Conservation (phyloP, 2,888 invertebrate species). For the Morpho deidamia region DNA sequence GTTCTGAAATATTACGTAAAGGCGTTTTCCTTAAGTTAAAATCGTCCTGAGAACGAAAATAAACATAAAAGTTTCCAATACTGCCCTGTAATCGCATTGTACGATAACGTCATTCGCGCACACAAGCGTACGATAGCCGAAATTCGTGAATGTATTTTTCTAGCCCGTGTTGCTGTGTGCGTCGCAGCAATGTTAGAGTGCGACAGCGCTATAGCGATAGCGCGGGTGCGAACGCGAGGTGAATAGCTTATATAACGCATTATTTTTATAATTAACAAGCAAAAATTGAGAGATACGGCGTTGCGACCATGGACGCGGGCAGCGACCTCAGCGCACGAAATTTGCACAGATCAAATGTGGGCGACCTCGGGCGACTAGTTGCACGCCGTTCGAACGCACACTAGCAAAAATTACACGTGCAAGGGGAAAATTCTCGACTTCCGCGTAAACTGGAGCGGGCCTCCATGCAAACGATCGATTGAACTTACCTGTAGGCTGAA, state of each 20-base stretch:
- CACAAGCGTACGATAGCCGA: constrained; percentile 60
- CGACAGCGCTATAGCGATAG: constrained; percentile 35
- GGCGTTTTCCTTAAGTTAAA: background rate
- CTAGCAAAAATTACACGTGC: constrained; percentile 31
- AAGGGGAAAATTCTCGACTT: constrained; percentile 64
- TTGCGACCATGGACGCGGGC: constrained; percentile 69
- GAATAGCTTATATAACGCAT: constrained; percentile 71
- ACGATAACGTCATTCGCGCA: constrained; percentile 75
- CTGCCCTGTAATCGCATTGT: constrained; percentile 74
- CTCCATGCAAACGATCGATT: constrained; percentile 22
- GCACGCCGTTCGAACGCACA: constrained; percentile 55
- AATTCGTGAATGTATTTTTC: constrained; percentile 75
- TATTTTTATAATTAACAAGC: constrained; percentile 79
- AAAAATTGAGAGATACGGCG: constrained; percentile 75
- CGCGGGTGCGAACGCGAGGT: constrained; percentile 40
- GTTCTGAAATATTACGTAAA: background rate
- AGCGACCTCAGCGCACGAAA: constrained; percentile 70
- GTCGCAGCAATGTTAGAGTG: constrained; percentile 47
- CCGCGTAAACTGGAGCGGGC: constrained; percentile 35
- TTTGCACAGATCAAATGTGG: constrained; percentile 78
- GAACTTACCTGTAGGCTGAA: constrained; percentile 9
- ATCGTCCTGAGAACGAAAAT: constrained; percentile 5
- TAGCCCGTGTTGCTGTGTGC: constrained; percentile 57
- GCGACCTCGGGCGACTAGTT: constrained; percentile 71
- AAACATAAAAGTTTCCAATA: constrained; percentile 38